phyloP scores from a whole-genome alignment of 2,888 invertebrate species.

The Mystacides longicornis region DNA sequence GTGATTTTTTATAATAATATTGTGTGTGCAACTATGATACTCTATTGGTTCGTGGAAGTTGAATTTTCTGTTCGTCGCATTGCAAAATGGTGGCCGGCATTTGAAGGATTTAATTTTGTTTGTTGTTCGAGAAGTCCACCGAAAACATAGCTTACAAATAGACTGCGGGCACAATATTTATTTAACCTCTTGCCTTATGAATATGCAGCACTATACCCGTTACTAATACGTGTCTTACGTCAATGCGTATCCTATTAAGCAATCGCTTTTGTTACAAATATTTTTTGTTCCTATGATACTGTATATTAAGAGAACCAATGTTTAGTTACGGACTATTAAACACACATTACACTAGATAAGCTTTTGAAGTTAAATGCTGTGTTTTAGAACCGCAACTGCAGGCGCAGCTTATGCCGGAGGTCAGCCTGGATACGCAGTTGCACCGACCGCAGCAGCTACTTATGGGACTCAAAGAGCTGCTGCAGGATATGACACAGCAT shows the following conservation, averaged over 20 bases:
- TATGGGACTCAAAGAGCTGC: constrained; percentile 77
- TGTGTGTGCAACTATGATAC: constrained; percentile 1
- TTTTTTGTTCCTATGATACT: no score
- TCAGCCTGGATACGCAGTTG: constrained; percentile 78
- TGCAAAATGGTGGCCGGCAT: constrained; percentile 21
- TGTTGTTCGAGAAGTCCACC: no score
- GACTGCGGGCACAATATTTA: no score
- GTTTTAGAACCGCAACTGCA: constrained; percentile 58
- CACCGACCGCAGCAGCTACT: constrained; percentile 72
- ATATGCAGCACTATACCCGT: no score
- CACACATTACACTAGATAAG: no score
- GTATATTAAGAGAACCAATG: no score
- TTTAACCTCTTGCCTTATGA: no score
- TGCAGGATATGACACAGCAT: constrained; percentile 76
- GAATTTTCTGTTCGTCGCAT: constrained; percentile 15
- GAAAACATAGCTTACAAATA: no score
- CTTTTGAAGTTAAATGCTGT: constrained; percentile 21
- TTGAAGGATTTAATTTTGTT: no score
- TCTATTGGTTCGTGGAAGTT: constrained; percentile 2
- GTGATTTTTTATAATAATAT: constrained; percentile 4
- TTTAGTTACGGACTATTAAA: no score
- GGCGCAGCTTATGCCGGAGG: constrained; percentile 78
- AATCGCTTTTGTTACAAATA: constrained; percentile 8
- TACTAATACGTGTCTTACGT: no score
- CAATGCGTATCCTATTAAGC: constrained; percentile 17